Evolutionary conservation across 2,888 invertebrate genomes (phyloP), one percentile per base, ranked within the genome.

Genomic region (Dorcus hopei): DNA sequence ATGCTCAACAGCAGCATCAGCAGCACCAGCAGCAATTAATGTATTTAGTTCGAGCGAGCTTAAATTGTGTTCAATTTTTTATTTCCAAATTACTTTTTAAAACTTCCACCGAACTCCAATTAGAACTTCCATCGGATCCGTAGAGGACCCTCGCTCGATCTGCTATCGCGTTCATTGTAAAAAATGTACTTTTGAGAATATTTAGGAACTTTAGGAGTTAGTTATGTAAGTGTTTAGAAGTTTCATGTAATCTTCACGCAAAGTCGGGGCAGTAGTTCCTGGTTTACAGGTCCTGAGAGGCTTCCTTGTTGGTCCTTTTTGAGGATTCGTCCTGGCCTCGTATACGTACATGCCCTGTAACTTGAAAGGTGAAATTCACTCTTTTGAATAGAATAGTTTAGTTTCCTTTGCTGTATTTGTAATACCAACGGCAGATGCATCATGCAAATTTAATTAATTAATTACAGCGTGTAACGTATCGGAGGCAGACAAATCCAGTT

Each of bases 251-350:
- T 63, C 61, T 61, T 62, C 64, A 63, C 65, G 62, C 59, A 63
- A 62, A 61, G 72, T 75, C 75, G 75, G 74, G 77, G 76, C 75
- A 76, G 75, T 76, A 77, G 77, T 76, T 72, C 71, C 70, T 74
- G 72, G 72, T 74, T 78, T 78, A 74, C 77, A 78, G 77, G 77
- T 78, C 71, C 72, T 70, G 70, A 70, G 70, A 70, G 74, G 69
- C 73, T 72, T 65, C 72, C 75, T 72, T 70, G 67, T 70, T 75
- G 77, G 76, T 74, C 75, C 72, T 74, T 74, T 72, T 69, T 74
- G 72, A 73, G 75, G 71, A 72, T 76, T 70, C 75, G 72, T 63
- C 75, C 76, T 69, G 76, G 77, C 72, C 71, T 74, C 72, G 73
- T 76, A 70, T 76, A 74, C 74, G 72, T 75, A 68, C 69, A 67